Percentiles rank a stretch among this genome's conserved stretches.
phyloP scores from a whole-genome alignment of 2,797 vertebrate genomes.

The Trichosurus vulpecula region DNA sequence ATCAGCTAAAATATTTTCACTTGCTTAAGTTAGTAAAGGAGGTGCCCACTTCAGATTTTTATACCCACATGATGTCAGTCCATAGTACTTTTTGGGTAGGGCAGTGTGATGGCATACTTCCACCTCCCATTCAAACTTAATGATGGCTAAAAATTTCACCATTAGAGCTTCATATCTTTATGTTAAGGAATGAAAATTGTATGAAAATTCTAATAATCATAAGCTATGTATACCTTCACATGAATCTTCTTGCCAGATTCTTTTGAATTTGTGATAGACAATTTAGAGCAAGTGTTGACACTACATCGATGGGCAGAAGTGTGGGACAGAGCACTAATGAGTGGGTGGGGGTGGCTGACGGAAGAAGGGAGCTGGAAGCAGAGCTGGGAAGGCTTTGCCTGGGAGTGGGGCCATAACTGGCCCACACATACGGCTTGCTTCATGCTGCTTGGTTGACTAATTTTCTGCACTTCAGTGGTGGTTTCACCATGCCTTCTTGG shows the following conservation, averaged over 20 bases:
- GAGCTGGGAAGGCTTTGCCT: neutral
- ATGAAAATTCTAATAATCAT: neutral
- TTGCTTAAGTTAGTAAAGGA: neutral
- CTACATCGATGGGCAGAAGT: neutral
- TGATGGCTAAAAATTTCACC: neutral
- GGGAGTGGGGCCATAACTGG: neutral
- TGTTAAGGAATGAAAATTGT: neutral
- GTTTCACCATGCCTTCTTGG: neutral
- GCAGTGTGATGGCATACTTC: neutral
- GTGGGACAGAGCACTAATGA: neutral
- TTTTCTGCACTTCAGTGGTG: neutral
- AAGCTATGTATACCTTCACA: neutral
- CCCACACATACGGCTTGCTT: neutral
- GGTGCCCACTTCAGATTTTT: neutral
- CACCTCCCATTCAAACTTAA: neutral
- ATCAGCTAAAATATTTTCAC: slow-evolving; percentile 29
- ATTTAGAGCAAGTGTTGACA: neutral
- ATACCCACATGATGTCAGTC: neutral
- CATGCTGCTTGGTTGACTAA: neutral
- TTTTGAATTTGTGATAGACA: neutral
- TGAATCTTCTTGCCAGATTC: neutral
- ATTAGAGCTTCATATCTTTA: neutral
- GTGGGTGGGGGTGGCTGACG: neutral
- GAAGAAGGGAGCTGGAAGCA: neutral
- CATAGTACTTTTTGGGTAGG: neutral